These are phyloP conservation scores for Mythimna vitellina DNA, from an alignment of 2,888 invertebrate genomes.

Conservation along the genomic window DNA sequence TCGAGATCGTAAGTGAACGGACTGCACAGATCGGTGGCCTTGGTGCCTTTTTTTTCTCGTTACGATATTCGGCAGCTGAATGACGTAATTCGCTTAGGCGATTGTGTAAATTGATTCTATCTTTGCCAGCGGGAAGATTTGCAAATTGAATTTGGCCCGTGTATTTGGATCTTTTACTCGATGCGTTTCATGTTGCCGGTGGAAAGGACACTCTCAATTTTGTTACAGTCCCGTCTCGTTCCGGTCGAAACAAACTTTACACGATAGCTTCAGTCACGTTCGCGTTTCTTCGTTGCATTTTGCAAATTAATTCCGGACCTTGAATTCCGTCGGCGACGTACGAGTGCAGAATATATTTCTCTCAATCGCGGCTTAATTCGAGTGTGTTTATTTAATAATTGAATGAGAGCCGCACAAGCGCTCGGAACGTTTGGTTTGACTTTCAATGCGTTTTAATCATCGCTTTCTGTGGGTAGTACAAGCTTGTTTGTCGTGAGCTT, in stretches of 20 bases:
- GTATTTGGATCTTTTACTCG: constrained; percentile 66
- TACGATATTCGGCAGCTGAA: constrained; percentile 80
- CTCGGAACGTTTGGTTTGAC: constrained; percentile 47
- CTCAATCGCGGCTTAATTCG: constrained; percentile 52
- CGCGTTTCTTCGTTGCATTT: constrained; percentile 65
- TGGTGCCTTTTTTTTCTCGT: constrained; percentile 81
- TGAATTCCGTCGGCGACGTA: constrained; percentile 52
- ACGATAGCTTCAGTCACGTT: constrained; percentile 59
- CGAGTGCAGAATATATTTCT: constrained; percentile 59
- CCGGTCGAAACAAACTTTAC: constrained; percentile 45
- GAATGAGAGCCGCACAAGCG: constrained; percentile 45
- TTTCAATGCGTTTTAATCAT: constrained; percentile 61
- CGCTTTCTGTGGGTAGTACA: constrained; percentile 51
- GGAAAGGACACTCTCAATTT: constrained; percentile 58
- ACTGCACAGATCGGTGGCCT: constrained; percentile 82
- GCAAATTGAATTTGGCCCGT: constrained; percentile 77
- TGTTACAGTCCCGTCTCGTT: constrained; percentile 45
- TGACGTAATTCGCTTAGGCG: constrained; percentile 83
- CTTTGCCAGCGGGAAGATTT: constrained; percentile 76
- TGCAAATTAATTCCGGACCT: constrained; percentile 65
- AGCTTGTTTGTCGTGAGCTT: constrained; percentile 78
- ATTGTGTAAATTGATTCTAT: constrained; percentile 82
- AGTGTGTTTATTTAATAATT: constrained; percentile 60
- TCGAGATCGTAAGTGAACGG: constrained; percentile 89
- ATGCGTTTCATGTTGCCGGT: constrained; percentile 61